Evolutionary conservation across 2,113 vertebrate genomes (phyloP).

Genomic region (Cinclus cinclus): DNA sequence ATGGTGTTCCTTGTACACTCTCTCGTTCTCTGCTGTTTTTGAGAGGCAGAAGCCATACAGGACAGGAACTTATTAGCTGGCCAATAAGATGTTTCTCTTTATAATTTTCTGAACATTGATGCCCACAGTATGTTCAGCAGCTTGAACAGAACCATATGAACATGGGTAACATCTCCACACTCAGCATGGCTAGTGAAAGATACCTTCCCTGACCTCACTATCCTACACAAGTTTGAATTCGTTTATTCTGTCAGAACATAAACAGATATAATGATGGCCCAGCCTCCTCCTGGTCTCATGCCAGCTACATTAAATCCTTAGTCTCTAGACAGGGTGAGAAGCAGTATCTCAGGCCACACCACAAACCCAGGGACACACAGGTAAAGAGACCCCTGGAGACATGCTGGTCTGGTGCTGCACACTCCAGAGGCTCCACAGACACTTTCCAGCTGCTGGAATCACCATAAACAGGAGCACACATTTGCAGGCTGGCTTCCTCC

Average conservation of each 20-base stretch:
- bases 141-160: neutral
- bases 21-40: neutral
- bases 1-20: neutral
- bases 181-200: neutral
- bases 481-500: neutral
- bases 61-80: neutral
- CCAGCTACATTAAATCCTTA: neutral
- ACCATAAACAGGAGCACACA: neutral
- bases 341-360: neutral
- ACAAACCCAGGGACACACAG: fast-evolving
- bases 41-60: neutral
- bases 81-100: neutral
- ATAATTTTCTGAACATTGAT: neutral
- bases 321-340: neutral
- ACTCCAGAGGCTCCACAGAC: neutral
- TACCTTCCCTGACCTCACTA: neutral
- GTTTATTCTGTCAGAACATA: neutral
- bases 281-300: neutral
- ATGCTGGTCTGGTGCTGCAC: fast-evolving
- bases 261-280: neutral
- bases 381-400: fast-evolving
- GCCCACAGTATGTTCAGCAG: neutral
- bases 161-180: neutral
- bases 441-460: neutral
- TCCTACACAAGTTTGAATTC: neutral